Evolutionary conservation across 1,140 invertebrate genomes (phyloP).

Genomic region (Cotesia glomerata): DNA sequence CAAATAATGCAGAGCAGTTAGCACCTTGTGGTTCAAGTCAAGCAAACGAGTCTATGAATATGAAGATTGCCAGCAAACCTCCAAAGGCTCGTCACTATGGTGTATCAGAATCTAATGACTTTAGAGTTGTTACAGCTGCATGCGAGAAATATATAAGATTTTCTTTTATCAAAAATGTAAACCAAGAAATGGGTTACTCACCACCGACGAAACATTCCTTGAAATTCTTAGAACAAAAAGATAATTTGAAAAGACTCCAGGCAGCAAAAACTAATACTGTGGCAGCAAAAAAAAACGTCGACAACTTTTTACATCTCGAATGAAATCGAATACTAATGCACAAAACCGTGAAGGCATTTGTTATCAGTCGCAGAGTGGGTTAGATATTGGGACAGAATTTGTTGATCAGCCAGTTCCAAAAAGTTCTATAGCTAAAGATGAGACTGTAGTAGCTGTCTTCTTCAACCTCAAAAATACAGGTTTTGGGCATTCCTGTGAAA

Average conservation of each 20-base stretch:
- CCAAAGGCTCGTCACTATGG: conserved; percentile 26
- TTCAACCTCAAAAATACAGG: conserved; percentile 17
- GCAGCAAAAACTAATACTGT: conserved; percentile 10
- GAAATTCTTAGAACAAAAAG: conserved; percentile 1
- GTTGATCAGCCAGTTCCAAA: conserved; percentile 6
- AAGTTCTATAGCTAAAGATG: conserved; percentile 4
- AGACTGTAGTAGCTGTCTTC: background rate
- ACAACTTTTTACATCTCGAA: conserved; percentile 7
- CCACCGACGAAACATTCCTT: background rate
- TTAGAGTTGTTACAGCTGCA: conserved; percentile 15
- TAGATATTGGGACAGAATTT: conserved; percentile 19
- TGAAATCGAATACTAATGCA: conserved; percentile 1
- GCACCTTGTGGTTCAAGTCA: conserved; percentile 30
- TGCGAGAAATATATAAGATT: conserved; percentile 23
- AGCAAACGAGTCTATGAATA: conserved; percentile 32
- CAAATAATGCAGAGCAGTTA: conserved; percentile 24
- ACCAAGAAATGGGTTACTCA: background rate
- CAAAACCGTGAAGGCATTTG: conserved; percentile 28
- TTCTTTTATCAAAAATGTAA: background rate
- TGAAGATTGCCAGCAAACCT: conserved; percentile 16
- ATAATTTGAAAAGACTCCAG: conserved; percentile 3
- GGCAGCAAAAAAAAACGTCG: conserved; percentile 21
- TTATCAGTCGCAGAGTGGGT: conserved; percentile 21
- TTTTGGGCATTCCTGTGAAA: conserved; percentile 3
- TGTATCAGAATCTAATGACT: conserved; percentile 21